Conservation (phyloP, 2,888 invertebrate genomes). For the Petrolisthes cinctipes region DNA sequence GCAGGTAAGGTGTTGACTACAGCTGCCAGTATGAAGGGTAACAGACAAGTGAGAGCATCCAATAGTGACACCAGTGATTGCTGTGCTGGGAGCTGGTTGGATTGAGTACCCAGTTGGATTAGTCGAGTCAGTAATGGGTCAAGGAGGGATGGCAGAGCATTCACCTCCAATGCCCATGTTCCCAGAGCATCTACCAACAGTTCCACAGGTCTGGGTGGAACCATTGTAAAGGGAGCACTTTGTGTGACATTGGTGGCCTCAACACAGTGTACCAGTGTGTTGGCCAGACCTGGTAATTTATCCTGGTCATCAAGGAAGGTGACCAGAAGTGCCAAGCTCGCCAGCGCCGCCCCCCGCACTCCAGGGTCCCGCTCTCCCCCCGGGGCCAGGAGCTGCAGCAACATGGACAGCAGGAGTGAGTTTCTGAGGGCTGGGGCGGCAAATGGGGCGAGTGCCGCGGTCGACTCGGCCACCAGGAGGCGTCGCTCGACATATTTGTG, state of each 20-base stretch:
- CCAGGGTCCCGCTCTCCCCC: constrained; percentile 76
- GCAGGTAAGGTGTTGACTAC: constrained; percentile 35
- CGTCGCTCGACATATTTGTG: constrained; percentile 79
- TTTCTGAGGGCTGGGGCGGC: constrained; percentile 76
- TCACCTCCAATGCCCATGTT: constrained; percentile 35
- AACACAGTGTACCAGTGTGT: constrained; percentile 37
- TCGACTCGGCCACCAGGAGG: constrained; percentile 79
- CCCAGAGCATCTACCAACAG: constrained; percentile 16
- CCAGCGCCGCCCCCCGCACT: constrained; percentile 76
- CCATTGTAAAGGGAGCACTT: constrained; percentile 58
- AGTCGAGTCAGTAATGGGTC: constrained; percentile 34
- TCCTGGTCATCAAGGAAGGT: constrained; percentile 77
- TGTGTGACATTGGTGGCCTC: constrained; percentile 67
- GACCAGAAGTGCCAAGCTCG: constrained; percentile 76
- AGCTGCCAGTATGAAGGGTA: constrained; percentile 39
- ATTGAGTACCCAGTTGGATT: neutral
- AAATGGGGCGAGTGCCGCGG: constrained; percentile 77
- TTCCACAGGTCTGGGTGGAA: neutral
- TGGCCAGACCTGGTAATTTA: constrained; percentile 73
- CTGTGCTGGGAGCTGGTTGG: neutral
- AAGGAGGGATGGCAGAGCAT: constrained; percentile 19
- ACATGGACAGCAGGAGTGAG: constrained; percentile 79
- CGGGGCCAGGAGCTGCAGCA: constrained; percentile 76
- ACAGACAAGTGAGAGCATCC: constrained; percentile 17
- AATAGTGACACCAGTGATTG: constrained; percentile 23